Evolutionary conservation across 2,888 invertebrate genomes (phyloP), one percentile per base, ranked within the genome.

Genomic region (Liodrosophila aerea): DNA sequence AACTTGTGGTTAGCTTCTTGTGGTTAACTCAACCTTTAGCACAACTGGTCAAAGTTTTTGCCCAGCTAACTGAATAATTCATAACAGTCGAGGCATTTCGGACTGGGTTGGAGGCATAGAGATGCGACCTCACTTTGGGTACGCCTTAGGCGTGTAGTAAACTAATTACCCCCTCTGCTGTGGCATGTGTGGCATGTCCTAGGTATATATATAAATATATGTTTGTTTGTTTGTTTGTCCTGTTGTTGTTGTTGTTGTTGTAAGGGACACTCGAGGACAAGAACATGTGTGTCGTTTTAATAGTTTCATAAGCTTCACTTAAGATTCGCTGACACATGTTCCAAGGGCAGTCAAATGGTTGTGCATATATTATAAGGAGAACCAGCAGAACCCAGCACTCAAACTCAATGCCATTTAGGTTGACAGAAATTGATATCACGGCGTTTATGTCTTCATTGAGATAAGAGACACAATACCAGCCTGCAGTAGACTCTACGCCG

Each of bases 281-380:
- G 58, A 15, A 39, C 15, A 22, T 52, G 73, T 72, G 64, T 73
- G 59, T 66, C 75, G 67, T 80, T 85, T 80, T 89, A 89, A 88
- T 89, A 89, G 88, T 88, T 88, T 86, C 85, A 85, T 88, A 88
- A 88, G 88, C 89, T 88, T 80, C 88, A 85, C 87, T 87, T 87
- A 88, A 88, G 88, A 89, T 88, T 87, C 88, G 89, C 87, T 89
- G 88, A 89, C 90, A 89, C 89, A 89, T 89, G 89, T 88, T 87
- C 83, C 76, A 75, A 68, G 70, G 52, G 37, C 76, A 86, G 87
- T 87, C 86, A 85, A 87, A 78, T 83, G 85, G 83, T 69, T 84
- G 56, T 39, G 86, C 66, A 86, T 85, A 80, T 53, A 81, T 77
- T 86, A 80, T n/a, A 57, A 52, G 39, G 13, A 12, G 31, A 22